phyloP scores from a whole-genome alignment of 2,888 invertebrate genomes.

The Machimus rusticus region DNA sequence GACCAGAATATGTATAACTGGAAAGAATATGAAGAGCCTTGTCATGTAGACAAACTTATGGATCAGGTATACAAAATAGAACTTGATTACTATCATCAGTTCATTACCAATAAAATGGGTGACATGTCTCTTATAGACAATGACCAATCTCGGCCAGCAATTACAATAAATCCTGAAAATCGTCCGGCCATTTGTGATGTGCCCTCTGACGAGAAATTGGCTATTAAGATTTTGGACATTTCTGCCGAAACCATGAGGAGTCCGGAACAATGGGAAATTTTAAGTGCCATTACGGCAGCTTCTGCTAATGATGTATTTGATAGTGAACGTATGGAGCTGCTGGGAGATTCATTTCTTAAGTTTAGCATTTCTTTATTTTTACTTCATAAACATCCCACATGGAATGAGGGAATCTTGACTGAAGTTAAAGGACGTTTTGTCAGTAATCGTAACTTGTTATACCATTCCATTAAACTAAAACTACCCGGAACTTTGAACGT shows the following conservation, averaged over 20 bases:
- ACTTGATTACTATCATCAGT: conserved; percentile 74
- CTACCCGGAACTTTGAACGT: conserved; percentile 64
- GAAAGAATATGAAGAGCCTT: conserved; percentile 67
- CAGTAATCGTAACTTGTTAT: conserved; percentile 85
- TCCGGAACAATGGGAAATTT: conserved; percentile 58
- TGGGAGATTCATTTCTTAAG: conserved; percentile 88
- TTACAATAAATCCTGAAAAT: background rate
- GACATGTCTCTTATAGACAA: background rate
- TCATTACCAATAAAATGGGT: conserved; percentile 59
- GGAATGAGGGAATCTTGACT: conserved; percentile 79
- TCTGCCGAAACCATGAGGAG: conserved; percentile 41
- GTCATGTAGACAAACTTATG: conserved; percentile 71
- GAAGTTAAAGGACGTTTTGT: conserved; percentile 72
- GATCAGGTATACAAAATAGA: conserved; percentile 70
- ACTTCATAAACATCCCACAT: conserved; percentile 69
- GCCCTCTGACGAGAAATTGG: conserved; percentile 26
- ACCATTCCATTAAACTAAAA: conserved; percentile 67
- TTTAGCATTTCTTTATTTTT: conserved; percentile 75
- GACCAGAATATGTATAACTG: conserved; percentile 50
- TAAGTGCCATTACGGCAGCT: conserved; percentile 72
- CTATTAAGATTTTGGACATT: conserved; percentile 52
- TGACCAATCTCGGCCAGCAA: background rate
- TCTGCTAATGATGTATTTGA: conserved; percentile 76
- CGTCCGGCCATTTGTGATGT: conserved; percentile 42
- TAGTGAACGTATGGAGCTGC: conserved; percentile 81